Evolutionary conservation across 2,797 vertebrate genomes (phyloP).

Genomic region (Mionectes olivaceus): DNA sequence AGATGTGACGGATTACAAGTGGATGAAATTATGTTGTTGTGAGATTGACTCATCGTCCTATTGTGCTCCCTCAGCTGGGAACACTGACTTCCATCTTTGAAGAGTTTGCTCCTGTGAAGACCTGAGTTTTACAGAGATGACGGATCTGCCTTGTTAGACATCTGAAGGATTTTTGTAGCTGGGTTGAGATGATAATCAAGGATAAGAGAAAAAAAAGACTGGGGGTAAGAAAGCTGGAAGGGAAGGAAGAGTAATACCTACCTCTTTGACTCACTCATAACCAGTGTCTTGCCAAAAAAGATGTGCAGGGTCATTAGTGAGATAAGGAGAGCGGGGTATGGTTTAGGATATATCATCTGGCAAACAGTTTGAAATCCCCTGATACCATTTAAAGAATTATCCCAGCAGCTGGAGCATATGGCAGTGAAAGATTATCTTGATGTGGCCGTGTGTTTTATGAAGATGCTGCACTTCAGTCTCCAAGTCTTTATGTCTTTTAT

Average conservation of each 20-base stretch:
- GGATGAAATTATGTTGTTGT: slow-evolving; percentile 4
- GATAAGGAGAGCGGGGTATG: not conserved
- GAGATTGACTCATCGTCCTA: not conserved
- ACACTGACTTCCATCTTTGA: not conserved
- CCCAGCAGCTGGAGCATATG: not conserved
- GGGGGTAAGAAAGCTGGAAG: not conserved
- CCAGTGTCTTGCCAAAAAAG: not conserved
- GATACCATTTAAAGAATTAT: not conserved
- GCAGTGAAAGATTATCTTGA: not conserved
- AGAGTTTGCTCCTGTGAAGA: not conserved
- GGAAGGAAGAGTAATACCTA: not conserved
- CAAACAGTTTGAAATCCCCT: not conserved
- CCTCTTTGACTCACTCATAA: not conserved
- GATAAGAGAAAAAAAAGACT: not conserved
- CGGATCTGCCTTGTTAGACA: not conserved
- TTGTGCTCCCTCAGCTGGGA: not conserved
- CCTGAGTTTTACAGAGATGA: not conserved
- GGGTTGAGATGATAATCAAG: not conserved
- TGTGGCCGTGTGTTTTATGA: not conserved
- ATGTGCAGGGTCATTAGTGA: not conserved
- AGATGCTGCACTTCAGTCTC: not conserved
- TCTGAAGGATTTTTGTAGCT: not conserved
- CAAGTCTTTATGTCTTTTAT: not conserved
- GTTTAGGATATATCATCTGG: not conserved
- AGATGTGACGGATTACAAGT: slow-evolving; percentile 31